Percentiles rank a stretch among this genome's conserved stretches.
phyloP scores from a whole-genome alignment of 2,113 vertebrate species.

The Callorhinus ursinus region DNA sequence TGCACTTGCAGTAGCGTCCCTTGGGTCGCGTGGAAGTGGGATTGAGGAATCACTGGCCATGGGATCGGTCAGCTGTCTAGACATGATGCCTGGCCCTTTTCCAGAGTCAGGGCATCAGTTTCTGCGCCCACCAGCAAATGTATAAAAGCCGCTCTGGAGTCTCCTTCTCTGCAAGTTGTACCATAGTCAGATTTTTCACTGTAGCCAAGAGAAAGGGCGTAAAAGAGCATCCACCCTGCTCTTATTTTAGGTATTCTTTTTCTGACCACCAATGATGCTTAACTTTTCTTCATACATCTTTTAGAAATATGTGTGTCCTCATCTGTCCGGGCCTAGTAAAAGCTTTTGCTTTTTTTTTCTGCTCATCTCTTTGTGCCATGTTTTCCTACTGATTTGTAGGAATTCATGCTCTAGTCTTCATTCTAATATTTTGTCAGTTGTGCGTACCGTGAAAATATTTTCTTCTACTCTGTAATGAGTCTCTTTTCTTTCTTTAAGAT shows the following conservation, averaged over 20 bases:
- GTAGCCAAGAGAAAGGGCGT: background rate
- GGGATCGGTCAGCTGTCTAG: background rate
- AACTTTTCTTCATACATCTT: background rate
- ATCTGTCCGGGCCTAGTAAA: accelerated
- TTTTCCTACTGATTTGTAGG: background rate
- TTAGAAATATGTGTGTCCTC: background rate
- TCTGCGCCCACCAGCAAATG: too few relatives aligned
- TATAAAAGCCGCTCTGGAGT: background rate
- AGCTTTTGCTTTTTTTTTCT: background rate
- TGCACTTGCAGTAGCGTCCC: accelerated
- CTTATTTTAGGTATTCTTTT: background rate
- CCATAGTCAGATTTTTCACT: background rate
- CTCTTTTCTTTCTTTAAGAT: background rate
- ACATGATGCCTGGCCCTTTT: background rate
- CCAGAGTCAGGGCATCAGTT: accelerated
- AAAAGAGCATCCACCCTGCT: background rate
- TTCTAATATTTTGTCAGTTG: background rate
- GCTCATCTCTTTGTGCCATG: background rate
- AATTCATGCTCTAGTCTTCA: background rate
- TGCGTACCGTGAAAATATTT: background rate
- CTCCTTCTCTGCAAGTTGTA: background rate
- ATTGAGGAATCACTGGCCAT: accelerated
- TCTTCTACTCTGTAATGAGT: background rate
- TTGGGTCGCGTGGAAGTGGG: background rate
- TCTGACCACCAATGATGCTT: background rate